Percentiles rank a stretch among this genome's conserved stretches.
phyloP scores from a whole-genome alignment of 2,113 vertebrate genomes.

The Boulengeromyrus knoepffleri region DNA sequence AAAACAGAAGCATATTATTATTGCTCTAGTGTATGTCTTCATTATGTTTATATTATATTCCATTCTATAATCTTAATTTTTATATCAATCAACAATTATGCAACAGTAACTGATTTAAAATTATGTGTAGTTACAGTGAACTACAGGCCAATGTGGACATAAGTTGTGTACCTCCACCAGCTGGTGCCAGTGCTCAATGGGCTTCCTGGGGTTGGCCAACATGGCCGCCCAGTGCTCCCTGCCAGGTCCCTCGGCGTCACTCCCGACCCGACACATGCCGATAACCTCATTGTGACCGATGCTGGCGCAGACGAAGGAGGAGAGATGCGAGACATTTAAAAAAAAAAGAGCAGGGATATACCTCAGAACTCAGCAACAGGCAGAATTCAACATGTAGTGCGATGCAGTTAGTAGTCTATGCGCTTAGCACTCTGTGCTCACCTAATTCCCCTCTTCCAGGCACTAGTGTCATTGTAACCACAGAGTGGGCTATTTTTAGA shows the following conservation, averaged over 20 bases:
- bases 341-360: background rate
- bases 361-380: background rate
- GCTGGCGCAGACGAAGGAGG: conserved; percentile 44
- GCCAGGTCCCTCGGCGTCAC: conserved; percentile 74
- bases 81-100: background rate
- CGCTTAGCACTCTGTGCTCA: background rate
- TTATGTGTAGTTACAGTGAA: background rate
- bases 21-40: background rate
- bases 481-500: conserved; percentile 11
- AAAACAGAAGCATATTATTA: background rate
- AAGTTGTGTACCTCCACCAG: conserved; percentile 68
- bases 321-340: background rate
- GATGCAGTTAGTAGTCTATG: no score
- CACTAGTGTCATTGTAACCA: background rate
- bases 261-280: conserved; percentile 84
- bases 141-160: background rate
- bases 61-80: background rate
- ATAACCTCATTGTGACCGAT: conserved; percentile 92
- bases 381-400: background rate
- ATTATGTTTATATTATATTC: background rate
- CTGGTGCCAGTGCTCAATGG: conserved; percentile 89
- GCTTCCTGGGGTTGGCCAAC: conserved; percentile 85
- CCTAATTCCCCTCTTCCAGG: background rate
- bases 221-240: conserved; percentile 88
- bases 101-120: background rate